Evolutionary conservation across 2,888 invertebrate species (phyloP).

Genomic region (Acanthosepion pharaonis): DNA sequence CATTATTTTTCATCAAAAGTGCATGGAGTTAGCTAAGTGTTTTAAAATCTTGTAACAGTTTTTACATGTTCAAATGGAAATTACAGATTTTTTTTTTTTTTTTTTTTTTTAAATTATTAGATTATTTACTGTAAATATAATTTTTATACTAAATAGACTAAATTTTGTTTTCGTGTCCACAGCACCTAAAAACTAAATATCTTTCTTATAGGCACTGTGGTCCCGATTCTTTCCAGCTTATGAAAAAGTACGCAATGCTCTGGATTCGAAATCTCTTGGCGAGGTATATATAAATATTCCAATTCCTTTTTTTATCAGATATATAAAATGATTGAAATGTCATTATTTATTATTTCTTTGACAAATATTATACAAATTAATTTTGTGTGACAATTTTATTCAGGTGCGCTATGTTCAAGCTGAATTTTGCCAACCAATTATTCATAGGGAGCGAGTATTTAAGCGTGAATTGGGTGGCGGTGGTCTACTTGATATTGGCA

Average conservation of each 20-base stretch:
- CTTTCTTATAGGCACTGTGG: constrained; percentile 83
- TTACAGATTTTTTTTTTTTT: no score
- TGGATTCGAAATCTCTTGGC: constrained; percentile 86
- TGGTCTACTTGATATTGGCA: constrained; percentile 66
- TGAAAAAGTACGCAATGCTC: constrained; percentile 80
- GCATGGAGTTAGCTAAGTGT: no score
- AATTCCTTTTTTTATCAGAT: no score
- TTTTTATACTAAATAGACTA: not conserved
- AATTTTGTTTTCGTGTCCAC: not conserved
- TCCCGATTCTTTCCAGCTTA: constrained; percentile 88
- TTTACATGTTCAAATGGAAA: no score
- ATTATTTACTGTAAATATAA: no score
- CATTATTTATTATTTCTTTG: no score
- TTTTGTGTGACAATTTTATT: not conserved
- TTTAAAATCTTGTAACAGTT: no score
- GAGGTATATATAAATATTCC: constrained; percentile 75
- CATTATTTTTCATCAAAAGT: no score
- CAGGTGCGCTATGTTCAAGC: constrained; percentile 56
- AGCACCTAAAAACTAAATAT: not conserved
- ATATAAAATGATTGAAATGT: no score
- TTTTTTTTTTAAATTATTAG: no score
- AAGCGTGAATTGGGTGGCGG: constrained; percentile 84
- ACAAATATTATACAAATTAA: no score
- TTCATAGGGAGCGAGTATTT: constrained; percentile 79
- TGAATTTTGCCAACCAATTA: constrained; percentile 81